Evolutionary conservation across 2,113 vertebrate genomes (phyloP).

Genomic region (Diadophis punctatus): DNA sequence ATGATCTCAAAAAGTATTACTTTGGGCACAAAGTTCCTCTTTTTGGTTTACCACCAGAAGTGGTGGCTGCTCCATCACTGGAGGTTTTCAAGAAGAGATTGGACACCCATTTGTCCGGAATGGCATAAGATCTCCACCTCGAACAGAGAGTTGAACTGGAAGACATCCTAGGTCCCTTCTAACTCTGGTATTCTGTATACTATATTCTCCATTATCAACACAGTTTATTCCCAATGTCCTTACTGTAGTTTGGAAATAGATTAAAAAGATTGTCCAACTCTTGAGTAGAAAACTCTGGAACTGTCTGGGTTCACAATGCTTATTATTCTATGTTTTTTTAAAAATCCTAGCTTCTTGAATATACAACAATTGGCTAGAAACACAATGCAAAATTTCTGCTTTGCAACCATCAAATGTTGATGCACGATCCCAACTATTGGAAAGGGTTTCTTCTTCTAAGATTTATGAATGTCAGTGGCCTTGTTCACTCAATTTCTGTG

Average conservation of each 20-base stretch:
- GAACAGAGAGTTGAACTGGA: no score
- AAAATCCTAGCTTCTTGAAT: background rate
- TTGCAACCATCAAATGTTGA: background rate
- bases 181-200: no score
- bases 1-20: background rate
- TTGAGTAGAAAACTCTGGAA: background rate
- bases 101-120: no score
- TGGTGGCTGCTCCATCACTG: no score
- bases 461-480: background rate
- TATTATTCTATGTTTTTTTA: background rate
- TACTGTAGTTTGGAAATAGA: background rate
- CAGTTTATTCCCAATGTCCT: background rate
- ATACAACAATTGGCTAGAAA: background rate
- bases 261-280: background rate
- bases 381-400: background rate
- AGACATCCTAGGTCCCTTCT: no score
- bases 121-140: no score
- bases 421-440: background rate
- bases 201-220: no score
- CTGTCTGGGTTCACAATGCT: background rate
- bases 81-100: no score
- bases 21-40: background rate
- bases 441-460: background rate
- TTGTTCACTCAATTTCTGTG: background rate
- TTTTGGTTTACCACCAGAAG: background rate